Evolutionary conservation across 2,888 invertebrate genomes (phyloP).

Genomic region (Drosophila affinis): DNA sequence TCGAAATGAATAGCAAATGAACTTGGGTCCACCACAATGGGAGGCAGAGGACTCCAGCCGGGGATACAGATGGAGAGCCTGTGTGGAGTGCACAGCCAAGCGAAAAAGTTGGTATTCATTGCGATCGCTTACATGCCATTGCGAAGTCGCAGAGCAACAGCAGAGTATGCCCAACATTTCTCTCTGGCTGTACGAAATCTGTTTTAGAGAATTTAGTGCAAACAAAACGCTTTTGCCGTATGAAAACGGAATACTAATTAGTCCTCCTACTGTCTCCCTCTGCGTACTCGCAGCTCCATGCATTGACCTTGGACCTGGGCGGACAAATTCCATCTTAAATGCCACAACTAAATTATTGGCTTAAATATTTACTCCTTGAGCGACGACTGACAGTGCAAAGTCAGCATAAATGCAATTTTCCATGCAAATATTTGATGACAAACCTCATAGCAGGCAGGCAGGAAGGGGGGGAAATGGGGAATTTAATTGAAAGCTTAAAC

Average conservation of each 20-base stretch:
- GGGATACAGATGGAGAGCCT: slow-evolving; percentile 17
- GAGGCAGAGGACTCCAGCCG: slow-evolving; percentile 4
- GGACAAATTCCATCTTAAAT: slow-evolving; percentile 25
- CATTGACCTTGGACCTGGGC: slow-evolving; percentile 35
- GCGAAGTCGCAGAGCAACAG: background rate
- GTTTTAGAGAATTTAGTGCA: slow-evolving; percentile 64
- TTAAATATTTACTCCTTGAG: slow-evolving; percentile 57
- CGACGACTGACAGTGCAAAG: slow-evolving; percentile 27
- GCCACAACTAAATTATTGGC: slow-evolving; percentile 55
- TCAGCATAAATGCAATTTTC: slow-evolving; percentile 55
- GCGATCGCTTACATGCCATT: background rate
- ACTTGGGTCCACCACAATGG: slow-evolving; percentile 17
- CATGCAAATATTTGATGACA: slow-evolving; percentile 60
- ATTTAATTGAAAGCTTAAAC: slow-evolving; percentile 45
- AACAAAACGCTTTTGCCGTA: slow-evolving; percentile 71
- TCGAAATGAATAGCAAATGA: slow-evolving; percentile 34
- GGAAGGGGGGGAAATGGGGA: background rate
- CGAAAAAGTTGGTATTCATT: slow-evolving; percentile 11
- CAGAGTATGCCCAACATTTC: slow-evolving; percentile 37
- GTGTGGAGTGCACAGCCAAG: background rate
- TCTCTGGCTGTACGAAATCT: slow-evolving; percentile 36
- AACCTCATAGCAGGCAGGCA: background rate
- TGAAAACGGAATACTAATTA: slow-evolving; percentile 73
- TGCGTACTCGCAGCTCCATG: slow-evolving; percentile 9
- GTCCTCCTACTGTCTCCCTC: slow-evolving; percentile 7